These are phyloP conservation scores for Epinephelus malabaricus DNA, from an alignment of 2,797 vertebrate species.

Conservation along the genomic window DNA sequence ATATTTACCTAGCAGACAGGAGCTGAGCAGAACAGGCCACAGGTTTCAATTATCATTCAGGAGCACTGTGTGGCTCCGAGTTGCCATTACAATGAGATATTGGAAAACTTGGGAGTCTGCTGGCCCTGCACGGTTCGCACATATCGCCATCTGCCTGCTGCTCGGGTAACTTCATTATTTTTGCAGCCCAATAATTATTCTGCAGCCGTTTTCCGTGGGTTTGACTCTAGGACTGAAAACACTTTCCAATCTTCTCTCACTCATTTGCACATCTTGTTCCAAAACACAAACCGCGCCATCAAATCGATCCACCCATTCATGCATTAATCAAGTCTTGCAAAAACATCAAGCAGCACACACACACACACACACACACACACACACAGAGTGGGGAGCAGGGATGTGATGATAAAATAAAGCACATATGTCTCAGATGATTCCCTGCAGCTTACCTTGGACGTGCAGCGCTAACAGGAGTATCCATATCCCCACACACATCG, in stretches of 20 bases:
- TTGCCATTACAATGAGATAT: slow-evolving; percentile 58
- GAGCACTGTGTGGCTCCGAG: slow-evolving; percentile 31
- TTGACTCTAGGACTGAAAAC: not conserved
- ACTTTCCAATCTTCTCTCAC: slow-evolving; percentile 21
- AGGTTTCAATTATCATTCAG: slow-evolving; percentile 57
- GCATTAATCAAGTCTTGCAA: slow-evolving; percentile 24
- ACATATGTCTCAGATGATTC: slow-evolving; percentile 11
- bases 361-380: not conserved
- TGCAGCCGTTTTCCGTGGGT: slow-evolving; percentile 46
- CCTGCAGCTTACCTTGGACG: slow-evolving; percentile 80
- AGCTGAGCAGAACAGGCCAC: slow-evolving; percentile 26
- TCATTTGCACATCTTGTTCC: slow-evolving; percentile 19
- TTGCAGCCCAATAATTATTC: slow-evolving; percentile 61
- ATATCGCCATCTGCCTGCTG: slow-evolving; percentile 86
- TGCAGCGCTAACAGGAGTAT: slow-evolving; percentile 82
- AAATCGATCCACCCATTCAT: slow-evolving; percentile 19
- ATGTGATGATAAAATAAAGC: slow-evolving; percentile 24
- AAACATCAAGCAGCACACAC: slow-evolving; percentile 10
- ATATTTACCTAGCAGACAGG: not conserved
- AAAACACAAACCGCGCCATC: slow-evolving; percentile 12
- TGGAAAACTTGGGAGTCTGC: slow-evolving; percentile 54
- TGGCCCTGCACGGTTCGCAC: slow-evolving; percentile 62
- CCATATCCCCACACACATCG: slow-evolving; percentile 82
- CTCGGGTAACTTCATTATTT: slow-evolving; percentile 55
- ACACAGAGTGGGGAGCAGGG: not conserved